Evolutionary conservation across 2,797 vertebrate genomes (phyloP), one percentile per base, ranked within the genome.

Genomic region (Rhinatrema bivittatum): DNA sequence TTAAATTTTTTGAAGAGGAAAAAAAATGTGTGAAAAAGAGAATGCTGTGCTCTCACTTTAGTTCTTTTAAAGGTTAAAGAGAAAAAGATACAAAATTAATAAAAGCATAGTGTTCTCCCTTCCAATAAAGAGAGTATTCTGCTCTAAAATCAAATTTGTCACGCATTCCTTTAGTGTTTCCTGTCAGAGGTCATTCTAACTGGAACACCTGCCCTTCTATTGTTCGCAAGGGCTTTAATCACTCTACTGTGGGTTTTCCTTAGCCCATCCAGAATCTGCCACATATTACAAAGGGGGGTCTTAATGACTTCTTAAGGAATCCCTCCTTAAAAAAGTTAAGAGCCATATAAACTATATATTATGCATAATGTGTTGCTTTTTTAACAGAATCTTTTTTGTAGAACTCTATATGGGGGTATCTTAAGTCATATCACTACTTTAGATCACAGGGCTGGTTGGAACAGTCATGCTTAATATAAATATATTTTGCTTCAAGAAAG

Each of bases 31-130:
- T n/a, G n/a, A n/a, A n/a, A n/a, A n/a, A n/a, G n/a, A n/a, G n/a
- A n/a, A n/a, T n/a, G 28, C n/a, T n/a, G n/a, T n/a, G n/a, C n/a
- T n/a, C n/a, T n/a, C n/a, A n/a, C n/a, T n/a, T n/a, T n/a, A n/a
- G n/a, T 62, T 39, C 52, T 69, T 37, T 55, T 67, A 76, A 57
- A 74, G 65, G 72, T 80, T 79, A 80, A 81, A 65, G 34, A 6
- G 4, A 4, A 25, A 35, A 74, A 60, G 68, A 80, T 76, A n/a
- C n/a, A n/a, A n/a, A n/a, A n/a, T n/a, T n/a, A n/a, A n/a, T 35
- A 76, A 79, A 80, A 82, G 77, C 73, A 82, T 79, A 82, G 76
- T 82, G 76, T 82, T 83, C 84, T 80, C n/a, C 75, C 79, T 61
- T 76, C 78, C 65, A 74, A 82, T 81, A 84, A 85, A 82, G 68